These are phyloP conservation scores for Luffia ferchaultella DNA, from an alignment of 2,888 invertebrate genomes.

Conservation along the genomic window DNA sequence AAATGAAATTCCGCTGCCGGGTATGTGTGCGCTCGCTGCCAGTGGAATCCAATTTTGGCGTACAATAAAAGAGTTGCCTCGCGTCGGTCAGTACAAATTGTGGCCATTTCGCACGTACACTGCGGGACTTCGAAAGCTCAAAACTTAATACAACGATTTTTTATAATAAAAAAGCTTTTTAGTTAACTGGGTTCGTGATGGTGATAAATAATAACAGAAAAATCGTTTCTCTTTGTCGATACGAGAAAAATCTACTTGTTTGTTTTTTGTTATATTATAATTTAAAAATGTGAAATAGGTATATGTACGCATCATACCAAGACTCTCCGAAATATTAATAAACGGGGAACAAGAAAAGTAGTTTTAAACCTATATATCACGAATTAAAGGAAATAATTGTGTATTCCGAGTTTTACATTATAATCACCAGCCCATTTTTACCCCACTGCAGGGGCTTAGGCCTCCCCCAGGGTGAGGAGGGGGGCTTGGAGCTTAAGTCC, in stretches of 20 bases:
- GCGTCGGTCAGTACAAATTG: not conserved
- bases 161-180: constrained; percentile 4
- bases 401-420: too few relatives aligned
- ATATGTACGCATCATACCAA: too few relatives aligned
- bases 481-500: too few relatives aligned
- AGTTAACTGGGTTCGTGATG: constrained; percentile 5
- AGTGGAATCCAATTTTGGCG: not conserved
- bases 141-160: constrained; percentile 2
- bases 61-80: not conserved
- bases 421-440: too few relatives aligned
- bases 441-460: too few relatives aligned
- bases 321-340: too few relatives aligned
- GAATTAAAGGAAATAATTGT: too few relatives aligned
- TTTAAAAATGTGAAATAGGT: too few relatives aligned
- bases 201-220: constrained; percentile 8
- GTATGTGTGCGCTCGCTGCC: not conserved
- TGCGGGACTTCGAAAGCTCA: not conserved
- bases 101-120: not conserved
- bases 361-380: too few relatives aligned
- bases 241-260: constrained; percentile 4
- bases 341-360: too few relatives aligned
- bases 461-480: too few relatives aligned
- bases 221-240: constrained; percentile 1
- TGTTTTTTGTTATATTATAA: not conserved
- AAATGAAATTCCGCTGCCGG: not conserved